Percentiles rank a stretch among this genome's conserved stretches.
Evolutionary conservation across 2,113 vertebrate species (phyloP).

Genomic region (Budorcas taxicolor): DNA sequence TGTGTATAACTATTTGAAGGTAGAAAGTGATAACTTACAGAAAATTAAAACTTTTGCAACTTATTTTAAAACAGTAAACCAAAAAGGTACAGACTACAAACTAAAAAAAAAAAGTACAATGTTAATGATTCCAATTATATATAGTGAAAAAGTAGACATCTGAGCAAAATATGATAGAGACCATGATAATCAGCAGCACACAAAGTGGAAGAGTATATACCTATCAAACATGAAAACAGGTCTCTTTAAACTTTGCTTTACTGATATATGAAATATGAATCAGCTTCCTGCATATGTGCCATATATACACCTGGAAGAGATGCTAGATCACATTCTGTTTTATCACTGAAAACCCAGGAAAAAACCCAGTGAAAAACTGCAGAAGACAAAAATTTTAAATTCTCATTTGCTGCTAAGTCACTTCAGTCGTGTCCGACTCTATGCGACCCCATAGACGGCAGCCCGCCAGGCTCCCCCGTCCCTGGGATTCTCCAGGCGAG

Average conservation of each 20-base stretch:
- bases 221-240: neutral
- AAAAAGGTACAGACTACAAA: neutral
- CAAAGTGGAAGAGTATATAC: neutral
- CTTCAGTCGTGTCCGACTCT: no score
- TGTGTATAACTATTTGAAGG: neutral
- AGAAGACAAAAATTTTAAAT: neutral
- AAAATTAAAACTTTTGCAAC: neutral
- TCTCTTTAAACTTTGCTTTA: neutral
- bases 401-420: neutral
- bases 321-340: neutral
- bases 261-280: neutral
- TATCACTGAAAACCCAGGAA: neutral
- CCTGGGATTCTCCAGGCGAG: no score
- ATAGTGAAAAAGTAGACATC: neutral
- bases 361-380: neutral
- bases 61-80: neutral
- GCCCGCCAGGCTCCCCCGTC: no score
- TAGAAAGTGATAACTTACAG: neutral
- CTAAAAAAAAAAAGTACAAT: neutral
- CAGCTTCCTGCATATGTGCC: neutral
- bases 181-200: neutral
- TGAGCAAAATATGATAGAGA: neutral
- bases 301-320: neutral
- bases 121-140: neutral
- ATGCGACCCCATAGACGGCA: no score